A percentile compares a stretch with the other conserved stretches of the same genome.
Conservation (phyloP, 2,888 invertebrate species). For the Syrphus vitripennis region DNA sequence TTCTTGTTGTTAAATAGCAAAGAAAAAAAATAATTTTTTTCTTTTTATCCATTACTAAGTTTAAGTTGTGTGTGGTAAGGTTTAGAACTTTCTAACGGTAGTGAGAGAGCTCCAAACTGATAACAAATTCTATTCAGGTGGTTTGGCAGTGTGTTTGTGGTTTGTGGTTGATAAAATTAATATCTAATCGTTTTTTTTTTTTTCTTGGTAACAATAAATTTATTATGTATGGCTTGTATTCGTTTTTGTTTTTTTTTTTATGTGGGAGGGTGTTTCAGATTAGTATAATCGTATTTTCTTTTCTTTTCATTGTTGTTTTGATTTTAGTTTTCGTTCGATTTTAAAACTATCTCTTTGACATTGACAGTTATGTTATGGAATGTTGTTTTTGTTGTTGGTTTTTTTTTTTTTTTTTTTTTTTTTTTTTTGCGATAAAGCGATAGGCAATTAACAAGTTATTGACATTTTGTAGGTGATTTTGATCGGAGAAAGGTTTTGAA, state of each 20-base stretch:
- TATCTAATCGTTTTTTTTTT: background rate
- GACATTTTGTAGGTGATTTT: slow-evolving; percentile 1
- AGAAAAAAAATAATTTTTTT: background rate
- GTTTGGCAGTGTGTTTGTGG: background rate
- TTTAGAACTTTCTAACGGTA: slow-evolving; percentile 63
- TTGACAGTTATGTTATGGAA: slow-evolving; percentile 16
- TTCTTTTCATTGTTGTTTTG: background rate
- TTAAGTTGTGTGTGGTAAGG: background rate
- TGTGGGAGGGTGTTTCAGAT: background rate
- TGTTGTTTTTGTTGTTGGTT: background rate
- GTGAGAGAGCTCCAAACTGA: slow-evolving; percentile 35
- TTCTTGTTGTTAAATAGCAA: slow-evolving; percentile 32
- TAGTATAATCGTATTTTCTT: background rate
- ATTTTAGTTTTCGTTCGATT: background rate
- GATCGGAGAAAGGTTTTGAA: background rate
- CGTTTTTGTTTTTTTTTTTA: background rate
- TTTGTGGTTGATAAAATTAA: background rate
- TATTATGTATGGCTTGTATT: background rate
- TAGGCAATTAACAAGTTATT: background rate
- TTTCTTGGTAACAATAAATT: background rate
- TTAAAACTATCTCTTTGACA: slow-evolving; percentile 10
- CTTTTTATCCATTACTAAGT: background rate
- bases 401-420: background rate
- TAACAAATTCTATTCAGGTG: slow-evolving; percentile 52
- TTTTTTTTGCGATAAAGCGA: background rate